These are phyloP conservation scores for Piezodorus guildinii DNA, from an alignment of 1,140 invertebrate species.

Conservation along the genomic window DNA sequence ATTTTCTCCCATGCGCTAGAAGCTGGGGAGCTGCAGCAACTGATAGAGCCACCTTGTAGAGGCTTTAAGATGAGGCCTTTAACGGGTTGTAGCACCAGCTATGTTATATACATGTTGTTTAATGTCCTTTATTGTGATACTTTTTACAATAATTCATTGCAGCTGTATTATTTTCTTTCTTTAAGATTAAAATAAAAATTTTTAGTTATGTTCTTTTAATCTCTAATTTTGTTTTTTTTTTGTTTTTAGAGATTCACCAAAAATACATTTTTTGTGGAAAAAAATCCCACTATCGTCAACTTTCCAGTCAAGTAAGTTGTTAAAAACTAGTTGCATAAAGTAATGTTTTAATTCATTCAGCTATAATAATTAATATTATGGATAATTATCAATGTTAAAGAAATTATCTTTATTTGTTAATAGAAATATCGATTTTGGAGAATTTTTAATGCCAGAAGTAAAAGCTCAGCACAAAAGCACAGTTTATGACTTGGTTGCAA, in stretches of 20 bases:
- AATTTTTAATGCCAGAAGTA: conserved; percentile 78
- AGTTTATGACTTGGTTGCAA: conserved; percentile 92
- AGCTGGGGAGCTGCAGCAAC: too few relatives aligned
- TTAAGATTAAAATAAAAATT: too few relatives aligned
- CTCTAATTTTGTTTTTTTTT: too few relatives aligned
- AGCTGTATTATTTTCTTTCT: background rate
- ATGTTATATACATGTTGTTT: too few relatives aligned
- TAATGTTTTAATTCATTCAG: too few relatives aligned
- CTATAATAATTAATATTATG: too few relatives aligned
- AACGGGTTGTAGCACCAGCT: too few relatives aligned
- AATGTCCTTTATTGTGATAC: too few relatives aligned
- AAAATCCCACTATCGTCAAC: conserved; percentile 99
- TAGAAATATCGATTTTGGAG: conserved; percentile 94
- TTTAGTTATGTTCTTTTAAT: conserved; percentile 17
- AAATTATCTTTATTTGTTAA: conserved; percentile 25
- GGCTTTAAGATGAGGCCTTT: too few relatives aligned
- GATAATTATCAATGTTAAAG: background rate
- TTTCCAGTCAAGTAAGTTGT: conserved; percentile 90
- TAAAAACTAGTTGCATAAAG: background rate
- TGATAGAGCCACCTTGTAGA: too few relatives aligned
- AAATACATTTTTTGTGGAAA: conserved; percentile 97
- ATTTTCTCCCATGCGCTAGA: too few relatives aligned
- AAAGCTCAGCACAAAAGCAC: conserved; percentile 66
- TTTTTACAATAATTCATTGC: too few relatives aligned
- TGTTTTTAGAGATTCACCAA: conserved; percentile 79